phyloP scores from a whole-genome alignment of 2,888 invertebrate genomes.

The Dryocosmus kuriphilus region DNA sequence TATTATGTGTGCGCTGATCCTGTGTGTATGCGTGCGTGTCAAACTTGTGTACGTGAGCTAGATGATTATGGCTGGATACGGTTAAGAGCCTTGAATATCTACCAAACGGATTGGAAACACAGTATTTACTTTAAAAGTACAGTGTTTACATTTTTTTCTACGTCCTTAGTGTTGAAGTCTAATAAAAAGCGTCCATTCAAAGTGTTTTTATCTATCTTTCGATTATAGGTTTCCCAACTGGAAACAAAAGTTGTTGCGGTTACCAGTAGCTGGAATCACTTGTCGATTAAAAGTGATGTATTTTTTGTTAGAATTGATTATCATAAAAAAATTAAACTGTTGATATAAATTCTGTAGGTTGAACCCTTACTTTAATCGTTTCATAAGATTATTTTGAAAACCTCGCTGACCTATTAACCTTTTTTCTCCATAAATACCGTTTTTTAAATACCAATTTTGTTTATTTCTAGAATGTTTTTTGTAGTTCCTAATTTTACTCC shows the following conservation, averaged over 20 bases:
- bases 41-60: not conserved
- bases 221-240: not conserved
- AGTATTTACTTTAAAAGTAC: not conserved
- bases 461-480: not conserved
- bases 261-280: not conserved
- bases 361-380: not conserved
- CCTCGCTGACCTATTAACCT: not conserved
- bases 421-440: not conserved
- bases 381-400: not conserved
- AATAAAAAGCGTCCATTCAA: not conserved
- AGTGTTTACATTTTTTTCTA: slow-evolving; percentile 1
- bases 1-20: not conserved
- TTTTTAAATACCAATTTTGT: not conserved
- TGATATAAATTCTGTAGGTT: not conserved
- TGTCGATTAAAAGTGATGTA: not conserved
- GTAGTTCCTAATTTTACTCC: no score
- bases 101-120: not conserved
- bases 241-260: not conserved
- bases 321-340: not conserved
- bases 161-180: not conserved
- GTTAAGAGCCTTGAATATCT: not conserved
- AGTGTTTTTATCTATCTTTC: not conserved
- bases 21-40: not conserved
- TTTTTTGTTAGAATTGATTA: not conserved
- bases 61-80: not conserved